Percentiles rank a stretch among this genome's conserved stretches.
Evolutionary conservation across 2,888 invertebrate species (phyloP).

Genomic region (Hermodice carunculata): DNA sequence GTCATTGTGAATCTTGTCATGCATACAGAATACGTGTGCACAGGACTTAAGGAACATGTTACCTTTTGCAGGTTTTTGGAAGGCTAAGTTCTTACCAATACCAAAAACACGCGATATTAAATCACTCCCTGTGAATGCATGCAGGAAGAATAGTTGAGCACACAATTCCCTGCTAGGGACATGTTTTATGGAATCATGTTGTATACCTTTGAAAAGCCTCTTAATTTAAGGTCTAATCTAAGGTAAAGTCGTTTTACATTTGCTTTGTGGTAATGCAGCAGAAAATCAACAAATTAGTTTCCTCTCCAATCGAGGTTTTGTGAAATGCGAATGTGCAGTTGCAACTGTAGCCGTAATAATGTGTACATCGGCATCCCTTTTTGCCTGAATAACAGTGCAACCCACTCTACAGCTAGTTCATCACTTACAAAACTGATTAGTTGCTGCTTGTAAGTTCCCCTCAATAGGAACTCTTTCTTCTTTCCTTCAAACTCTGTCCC

Average conservation of each 20-base stretch:
- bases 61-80: conserved; percentile 9
- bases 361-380: neutral
- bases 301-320: conserved; percentile 33
- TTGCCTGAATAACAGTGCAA: conserved; percentile 8
- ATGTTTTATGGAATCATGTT: neutral
- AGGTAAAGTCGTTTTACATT: neutral
- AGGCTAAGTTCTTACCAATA: conserved; percentile 20
- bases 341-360: conserved; percentile 6
- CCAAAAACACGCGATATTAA: conserved; percentile 22
- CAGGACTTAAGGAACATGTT: no score
- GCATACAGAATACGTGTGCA: neutral
- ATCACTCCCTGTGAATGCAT: conserved; percentile 18
- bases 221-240: conserved; percentile 8
- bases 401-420: conserved; percentile 15
- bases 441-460: conserved; percentile 25
- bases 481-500: no score
- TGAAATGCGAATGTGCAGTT: neutral
- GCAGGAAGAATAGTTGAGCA: conserved; percentile 20
- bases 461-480: conserved; percentile 26
- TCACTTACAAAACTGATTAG: conserved; percentile 26
- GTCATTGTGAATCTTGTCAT: neutral
- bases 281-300: conserved; percentile 26
- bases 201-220: neutral
- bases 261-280: conserved; percentile 8
- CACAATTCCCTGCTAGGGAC: conserved; percentile 11